Percentiles rank a stretch among this genome's conserved stretches.
Conservation (phyloP, 2,113 vertebrate genomes). For the Poeciliopsis retropinna region DNA sequence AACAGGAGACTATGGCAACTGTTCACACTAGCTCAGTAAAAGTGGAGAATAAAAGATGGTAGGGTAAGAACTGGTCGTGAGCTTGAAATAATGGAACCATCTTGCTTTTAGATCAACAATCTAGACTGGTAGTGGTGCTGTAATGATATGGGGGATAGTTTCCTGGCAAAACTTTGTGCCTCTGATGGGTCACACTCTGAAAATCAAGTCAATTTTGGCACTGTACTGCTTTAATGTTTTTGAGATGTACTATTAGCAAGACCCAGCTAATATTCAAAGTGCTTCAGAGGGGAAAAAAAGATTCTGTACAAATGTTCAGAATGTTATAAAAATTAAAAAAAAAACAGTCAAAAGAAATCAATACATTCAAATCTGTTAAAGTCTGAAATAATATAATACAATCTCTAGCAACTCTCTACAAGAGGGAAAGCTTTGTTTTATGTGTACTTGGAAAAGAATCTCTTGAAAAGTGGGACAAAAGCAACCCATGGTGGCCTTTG, state of each 20-base stretch:
- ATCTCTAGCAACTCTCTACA: not conserved
- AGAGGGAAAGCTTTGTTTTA: constrained; percentile 6
- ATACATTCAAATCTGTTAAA: not conserved
- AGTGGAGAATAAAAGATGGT: not conserved
- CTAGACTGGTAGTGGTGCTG: not conserved
- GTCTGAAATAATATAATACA: not conserved
- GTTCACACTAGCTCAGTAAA: not conserved
- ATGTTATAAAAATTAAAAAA: not conserved
- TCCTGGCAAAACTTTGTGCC: too few relatives aligned
- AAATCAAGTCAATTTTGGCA: not conserved
- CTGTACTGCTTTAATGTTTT: not conserved
- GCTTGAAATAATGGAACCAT: not conserved
- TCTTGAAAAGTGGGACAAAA: not conserved
- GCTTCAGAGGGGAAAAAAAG: not conserved
- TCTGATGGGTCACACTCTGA: too few relatives aligned
- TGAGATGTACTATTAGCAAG: too few relatives aligned
- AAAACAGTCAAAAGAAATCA: not conserved
- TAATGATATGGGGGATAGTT: too few relatives aligned
- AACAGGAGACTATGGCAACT: not conserved
- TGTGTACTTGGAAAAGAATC: not conserved
- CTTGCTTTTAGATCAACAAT: not conserved
- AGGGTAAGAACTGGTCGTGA: not conserved
- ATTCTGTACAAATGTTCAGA: not conserved
- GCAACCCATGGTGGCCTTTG: constrained; percentile 12
- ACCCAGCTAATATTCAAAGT: not conserved